phyloP scores from a whole-genome alignment of 2,797 vertebrate genomes.

The Lutjanus campechanus region DNA sequence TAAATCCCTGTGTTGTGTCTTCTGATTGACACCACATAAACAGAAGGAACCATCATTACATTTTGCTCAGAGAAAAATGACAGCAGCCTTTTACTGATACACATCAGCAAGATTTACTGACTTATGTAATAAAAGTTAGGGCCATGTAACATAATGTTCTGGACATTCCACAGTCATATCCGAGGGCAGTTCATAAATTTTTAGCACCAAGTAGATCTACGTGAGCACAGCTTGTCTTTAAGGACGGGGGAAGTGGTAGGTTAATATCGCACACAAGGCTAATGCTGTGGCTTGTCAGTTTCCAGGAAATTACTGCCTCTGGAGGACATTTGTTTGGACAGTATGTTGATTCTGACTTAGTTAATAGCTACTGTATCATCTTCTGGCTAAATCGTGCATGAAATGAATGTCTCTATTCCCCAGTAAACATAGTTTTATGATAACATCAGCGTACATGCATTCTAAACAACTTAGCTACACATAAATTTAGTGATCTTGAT shows the following conservation, averaged over 20 bases:
- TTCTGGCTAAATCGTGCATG: constrained; percentile 56
- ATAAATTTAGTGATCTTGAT: constrained; percentile 53
- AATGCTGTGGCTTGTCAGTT: constrained; percentile 40
- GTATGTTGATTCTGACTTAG: constrained; percentile 55
- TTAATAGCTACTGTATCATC: constrained; percentile 60
- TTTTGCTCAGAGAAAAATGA: constrained; percentile 19
- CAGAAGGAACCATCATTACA: constrained; percentile 1
- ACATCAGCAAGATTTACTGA: constrained; percentile 30
- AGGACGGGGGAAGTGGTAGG: constrained; percentile 36
- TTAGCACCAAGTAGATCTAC: constrained; percentile 34
- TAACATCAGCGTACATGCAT: constrained; percentile 55
- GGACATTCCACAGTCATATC: constrained; percentile 52
- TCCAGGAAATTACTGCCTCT: constrained; percentile 51
- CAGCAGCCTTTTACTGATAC: constrained; percentile 17
- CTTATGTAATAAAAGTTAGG: constrained; percentile 36
- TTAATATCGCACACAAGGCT: constrained; percentile 46
- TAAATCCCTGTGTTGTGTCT: background rate
- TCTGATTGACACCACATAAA: constrained; percentile 30
- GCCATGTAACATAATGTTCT: constrained; percentile 50
- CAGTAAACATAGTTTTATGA: constrained; percentile 59
- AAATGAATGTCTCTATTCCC: constrained; percentile 59
- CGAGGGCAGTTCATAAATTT: constrained; percentile 50
- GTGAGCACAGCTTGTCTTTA: constrained; percentile 43
- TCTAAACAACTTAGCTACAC: constrained; percentile 55
- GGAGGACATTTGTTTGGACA: constrained; percentile 61